phyloP scores from a whole-genome alignment of 2,113 vertebrate genomes.

The Vanacampus margaritifer region DNA sequence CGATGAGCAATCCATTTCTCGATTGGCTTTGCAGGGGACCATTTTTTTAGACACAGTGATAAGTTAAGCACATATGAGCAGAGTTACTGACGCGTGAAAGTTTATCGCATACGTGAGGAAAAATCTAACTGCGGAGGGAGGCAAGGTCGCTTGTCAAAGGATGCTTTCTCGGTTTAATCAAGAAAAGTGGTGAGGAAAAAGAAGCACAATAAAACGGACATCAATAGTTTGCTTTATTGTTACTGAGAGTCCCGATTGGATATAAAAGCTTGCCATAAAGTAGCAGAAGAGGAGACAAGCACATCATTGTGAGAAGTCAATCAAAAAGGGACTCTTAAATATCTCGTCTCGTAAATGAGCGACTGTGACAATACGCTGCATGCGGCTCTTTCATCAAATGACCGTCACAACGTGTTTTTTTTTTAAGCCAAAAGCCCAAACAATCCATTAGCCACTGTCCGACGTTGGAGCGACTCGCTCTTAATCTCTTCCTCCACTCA shows the following conservation, averaged over 20 bases:
- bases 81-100: conserved; percentile 34
- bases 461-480: conserved; percentile 19
- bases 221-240: conserved; percentile 39
- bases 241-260: conserved; percentile 50
- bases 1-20: too few relatives aligned
- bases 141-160: conserved; percentile 17
- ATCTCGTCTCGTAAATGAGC: conserved; percentile 10
- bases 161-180: conserved; percentile 53
- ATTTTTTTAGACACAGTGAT: neutral
- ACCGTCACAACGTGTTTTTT: conserved; percentile 11
- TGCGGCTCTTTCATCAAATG: conserved; percentile 14
- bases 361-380: conserved; percentile 6
- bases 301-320: neutral
- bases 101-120: conserved; percentile 18
- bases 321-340: neutral
- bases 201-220: conserved; percentile 56
- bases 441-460: conserved; percentile 32
- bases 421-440: conserved; percentile 25
- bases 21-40: too few relatives aligned
- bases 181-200: conserved; percentile 35
- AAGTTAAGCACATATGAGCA: neutral
- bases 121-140: conserved; percentile 14
- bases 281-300: neutral
- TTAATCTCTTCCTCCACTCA: conserved; percentile 24
- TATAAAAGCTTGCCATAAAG: conserved; percentile 22